phyloP scores from a whole-genome alignment of 2,797 vertebrate species.

The Anniella stebbinsi region DNA sequence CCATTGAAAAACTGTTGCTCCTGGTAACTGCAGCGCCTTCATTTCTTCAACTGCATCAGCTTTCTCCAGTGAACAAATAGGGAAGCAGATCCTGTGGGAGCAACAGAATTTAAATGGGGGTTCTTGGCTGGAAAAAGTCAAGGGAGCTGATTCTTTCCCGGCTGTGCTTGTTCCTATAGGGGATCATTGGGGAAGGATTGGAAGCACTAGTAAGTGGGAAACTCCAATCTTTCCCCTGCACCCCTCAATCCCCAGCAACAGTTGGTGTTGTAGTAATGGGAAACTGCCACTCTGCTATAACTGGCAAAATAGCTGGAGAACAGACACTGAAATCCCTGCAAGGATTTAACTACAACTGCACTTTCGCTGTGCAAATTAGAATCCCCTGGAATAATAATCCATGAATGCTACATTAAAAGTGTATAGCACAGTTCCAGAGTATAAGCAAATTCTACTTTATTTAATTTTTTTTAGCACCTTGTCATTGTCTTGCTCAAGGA shows the following conservation, averaged over 20 bases:
- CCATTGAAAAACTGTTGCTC: slow-evolving; percentile 18
- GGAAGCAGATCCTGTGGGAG: neutral
- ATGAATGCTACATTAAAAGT: slow-evolving; percentile 55
- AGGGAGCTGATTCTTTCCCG: neutral
- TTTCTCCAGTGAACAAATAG: neutral
- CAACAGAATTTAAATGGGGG: neutral
- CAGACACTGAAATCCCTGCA: neutral
- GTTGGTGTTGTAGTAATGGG: neutral
- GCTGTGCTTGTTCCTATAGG: neutral
- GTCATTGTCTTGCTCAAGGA: slow-evolving; percentile 59
- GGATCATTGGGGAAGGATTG: neutral
- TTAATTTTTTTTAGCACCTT: slow-evolving; percentile 58
- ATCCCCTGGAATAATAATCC: slow-evolving; percentile 37
- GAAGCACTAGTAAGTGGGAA: neutral
- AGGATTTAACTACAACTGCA: slow-evolving; percentile 12
- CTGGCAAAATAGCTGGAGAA: neutral
- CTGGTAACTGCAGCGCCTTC: neutral
- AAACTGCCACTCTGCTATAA: neutral
- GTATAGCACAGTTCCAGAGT: slow-evolving; percentile 23
- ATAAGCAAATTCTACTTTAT: slow-evolving; percentile 40
- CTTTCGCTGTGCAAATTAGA: slow-evolving; percentile 18
- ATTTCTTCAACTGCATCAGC: neutral
- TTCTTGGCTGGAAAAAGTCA: slow-evolving; percentile 7
- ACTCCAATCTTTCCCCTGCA: neutral
- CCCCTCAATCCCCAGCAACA: neutral